Conservation (phyloP, 2,888 invertebrate genomes). For the Scrobipalpa costella region DNA sequence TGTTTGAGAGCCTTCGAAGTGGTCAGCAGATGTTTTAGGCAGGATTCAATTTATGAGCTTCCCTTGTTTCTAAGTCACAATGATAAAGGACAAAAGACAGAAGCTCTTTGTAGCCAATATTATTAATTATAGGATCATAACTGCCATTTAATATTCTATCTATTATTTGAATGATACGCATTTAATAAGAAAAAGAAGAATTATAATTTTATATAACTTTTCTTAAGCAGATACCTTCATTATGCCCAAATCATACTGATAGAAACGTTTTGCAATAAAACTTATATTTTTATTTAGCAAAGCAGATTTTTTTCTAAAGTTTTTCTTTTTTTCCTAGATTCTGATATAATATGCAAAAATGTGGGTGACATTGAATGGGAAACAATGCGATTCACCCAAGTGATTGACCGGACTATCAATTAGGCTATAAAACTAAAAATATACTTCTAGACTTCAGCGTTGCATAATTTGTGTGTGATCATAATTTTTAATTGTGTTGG, state of each 20-base stretch:
- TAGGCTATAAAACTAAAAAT: constrained; percentile 7
- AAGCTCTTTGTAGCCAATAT: constrained; percentile 1
- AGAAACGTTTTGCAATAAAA: no score
- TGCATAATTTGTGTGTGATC: neutral
- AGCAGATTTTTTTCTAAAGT: no score
- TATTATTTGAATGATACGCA: no score
- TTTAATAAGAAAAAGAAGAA: no score
- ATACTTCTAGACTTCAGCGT: neutral
- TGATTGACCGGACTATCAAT: constrained; percentile 20
- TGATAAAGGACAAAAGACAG: constrained; percentile 17
- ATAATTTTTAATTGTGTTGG: neutral
- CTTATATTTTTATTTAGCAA: no score
- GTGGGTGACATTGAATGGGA: constrained; percentile 15
- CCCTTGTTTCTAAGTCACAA: constrained; percentile 12
- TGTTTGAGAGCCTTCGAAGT: constrained; percentile 38
- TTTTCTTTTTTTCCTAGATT: neutral
- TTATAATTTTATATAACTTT: no score
- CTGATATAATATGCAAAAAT: neutral
- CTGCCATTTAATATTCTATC: no score
- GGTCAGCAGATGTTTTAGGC: constrained; percentile 42
- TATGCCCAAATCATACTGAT: no score
- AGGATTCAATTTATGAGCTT: constrained; percentile 31
- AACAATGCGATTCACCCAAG: constrained; percentile 7
- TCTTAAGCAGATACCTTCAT: no score
- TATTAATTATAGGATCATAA: no score